Evolutionary conservation across 2,113 vertebrate genomes (phyloP), one percentile per base, ranked within the genome.

Genomic region (Edolisoma coerulescens): DNA sequence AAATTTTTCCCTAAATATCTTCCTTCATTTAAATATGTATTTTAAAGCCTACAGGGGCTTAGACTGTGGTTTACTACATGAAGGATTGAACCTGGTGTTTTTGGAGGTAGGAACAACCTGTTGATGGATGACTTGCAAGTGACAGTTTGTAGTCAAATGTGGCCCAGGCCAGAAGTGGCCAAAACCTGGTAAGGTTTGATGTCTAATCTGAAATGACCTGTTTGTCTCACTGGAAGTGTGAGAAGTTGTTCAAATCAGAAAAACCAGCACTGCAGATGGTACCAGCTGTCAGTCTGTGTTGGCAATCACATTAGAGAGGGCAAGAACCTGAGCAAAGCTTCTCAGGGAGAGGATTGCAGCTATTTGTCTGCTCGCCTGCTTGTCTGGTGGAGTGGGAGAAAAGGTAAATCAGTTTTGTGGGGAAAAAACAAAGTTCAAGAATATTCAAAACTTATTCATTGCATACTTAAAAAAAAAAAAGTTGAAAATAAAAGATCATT

Each of bases 201-300:
- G n/a, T 75, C 52, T 97, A 60, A 95, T 96, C 59, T 61, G 76
- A 87, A 86, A 83, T 74, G 92, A 97, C 73, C 92, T 71, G 79
- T 94, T 93, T 96, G 83, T 94, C 83, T 96, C 69, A 27, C 4
- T 90, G 90, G 23, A 81, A 90, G 64, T 49, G 64, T 78, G 80
- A 89, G 61, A 87, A 95, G 73, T 92, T 90, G 84, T 49, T 93
- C 71, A 95, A 61, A 94, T 90, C 60, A 75, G 90, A 45, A 60
- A 88, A 90, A 27, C 2, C 79, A 71, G 71, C 10, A 5, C 76
- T 84, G 68, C 93, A 96, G 95, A 92, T 95, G 92, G 95, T 95
- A 93, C 88, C 76, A 93, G 89, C 95, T 97, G 96, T 96, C 96
- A 96, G 33, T 90, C 64, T 75, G 75, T 84, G 85, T 95, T 96